Evolutionary conservation across 2,113 vertebrate species (phyloP).

Genomic region (Noturus placidus): DNA sequence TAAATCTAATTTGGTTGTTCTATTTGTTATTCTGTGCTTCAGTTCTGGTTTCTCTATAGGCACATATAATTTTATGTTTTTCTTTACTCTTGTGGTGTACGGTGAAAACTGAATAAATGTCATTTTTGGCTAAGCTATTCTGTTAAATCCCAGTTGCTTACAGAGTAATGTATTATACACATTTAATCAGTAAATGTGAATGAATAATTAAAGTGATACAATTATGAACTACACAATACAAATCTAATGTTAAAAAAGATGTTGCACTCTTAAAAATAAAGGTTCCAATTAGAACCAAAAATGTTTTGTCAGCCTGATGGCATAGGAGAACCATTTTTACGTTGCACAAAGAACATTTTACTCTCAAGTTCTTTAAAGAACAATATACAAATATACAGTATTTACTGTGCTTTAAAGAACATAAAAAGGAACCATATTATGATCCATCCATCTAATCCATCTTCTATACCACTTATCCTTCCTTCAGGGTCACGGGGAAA

Average conservation of each 20-base stretch:
- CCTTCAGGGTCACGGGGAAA: too few relatives aligned
- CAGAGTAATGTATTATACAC: not conserved
- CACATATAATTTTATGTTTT: not conserved
- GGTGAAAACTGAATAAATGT: not conserved
- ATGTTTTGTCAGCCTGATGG: too few relatives aligned
- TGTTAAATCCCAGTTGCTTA: not conserved
- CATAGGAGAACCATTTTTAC: too few relatives aligned
- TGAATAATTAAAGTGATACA: not conserved
- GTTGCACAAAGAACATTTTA: too few relatives aligned
- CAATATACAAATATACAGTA: too few relatives aligned
- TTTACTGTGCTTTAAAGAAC: too few relatives aligned
- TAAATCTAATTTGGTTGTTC: not conserved
- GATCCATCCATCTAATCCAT: too few relatives aligned
- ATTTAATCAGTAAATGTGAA: not conserved
- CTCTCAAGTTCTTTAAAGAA: too few relatives aligned
- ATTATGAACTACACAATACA: not conserved
- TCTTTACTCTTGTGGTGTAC: not conserved
- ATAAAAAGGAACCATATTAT: too few relatives aligned
- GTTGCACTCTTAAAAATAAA: not conserved
- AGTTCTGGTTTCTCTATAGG: not conserved
- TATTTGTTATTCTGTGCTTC: not conserved
- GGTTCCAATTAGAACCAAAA: too few relatives aligned
- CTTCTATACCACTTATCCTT: too few relatives aligned
- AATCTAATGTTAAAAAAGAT: not conserved
- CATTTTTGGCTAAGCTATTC: not conserved